Conservation (phyloP, 2,888 invertebrate genomes). For the Brenthis hecate region DNA sequence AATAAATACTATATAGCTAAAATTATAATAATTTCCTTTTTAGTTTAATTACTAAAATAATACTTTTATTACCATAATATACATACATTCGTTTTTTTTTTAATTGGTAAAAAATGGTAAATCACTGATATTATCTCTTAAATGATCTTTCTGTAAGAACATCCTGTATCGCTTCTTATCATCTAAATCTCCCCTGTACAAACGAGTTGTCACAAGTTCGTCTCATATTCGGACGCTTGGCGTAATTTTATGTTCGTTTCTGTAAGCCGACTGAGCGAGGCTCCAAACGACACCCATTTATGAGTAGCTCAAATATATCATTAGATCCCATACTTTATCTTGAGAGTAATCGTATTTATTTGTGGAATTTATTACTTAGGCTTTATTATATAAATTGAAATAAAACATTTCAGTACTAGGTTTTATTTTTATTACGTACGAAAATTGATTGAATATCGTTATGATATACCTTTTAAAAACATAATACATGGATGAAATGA, state of each 20-base stretch:
- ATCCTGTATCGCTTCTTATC: conserved; percentile 48
- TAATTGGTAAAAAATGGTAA: no score
- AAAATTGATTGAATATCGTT: neutral
- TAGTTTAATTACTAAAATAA: no score
- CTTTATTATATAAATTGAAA: neutral
- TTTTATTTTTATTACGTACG: no score
- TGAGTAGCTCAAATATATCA: conserved; percentile 23
- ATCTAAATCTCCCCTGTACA: conserved; percentile 55
- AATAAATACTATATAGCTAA: no score
- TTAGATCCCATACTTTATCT: neutral
- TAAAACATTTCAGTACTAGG: no score
- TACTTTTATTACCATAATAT: no score
- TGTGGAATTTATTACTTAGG: neutral
- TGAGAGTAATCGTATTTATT: conserved; percentile 17
- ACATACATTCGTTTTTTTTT: no score
- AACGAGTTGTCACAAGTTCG: conserved; percentile 60
- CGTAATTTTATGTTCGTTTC: conserved; percentile 63
- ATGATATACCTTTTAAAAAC: neutral
- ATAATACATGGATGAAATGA: no score
- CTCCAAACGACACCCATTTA: conserved; percentile 27
- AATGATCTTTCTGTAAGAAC: conserved; percentile 18
- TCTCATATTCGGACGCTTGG: conserved; percentile 55
- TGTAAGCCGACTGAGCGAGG: conserved; percentile 39
- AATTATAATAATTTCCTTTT: no score
- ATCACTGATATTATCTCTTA: no score